Conservation (phyloP, 2,797 vertebrate species). For the Arctocebus calabarensis region DNA sequence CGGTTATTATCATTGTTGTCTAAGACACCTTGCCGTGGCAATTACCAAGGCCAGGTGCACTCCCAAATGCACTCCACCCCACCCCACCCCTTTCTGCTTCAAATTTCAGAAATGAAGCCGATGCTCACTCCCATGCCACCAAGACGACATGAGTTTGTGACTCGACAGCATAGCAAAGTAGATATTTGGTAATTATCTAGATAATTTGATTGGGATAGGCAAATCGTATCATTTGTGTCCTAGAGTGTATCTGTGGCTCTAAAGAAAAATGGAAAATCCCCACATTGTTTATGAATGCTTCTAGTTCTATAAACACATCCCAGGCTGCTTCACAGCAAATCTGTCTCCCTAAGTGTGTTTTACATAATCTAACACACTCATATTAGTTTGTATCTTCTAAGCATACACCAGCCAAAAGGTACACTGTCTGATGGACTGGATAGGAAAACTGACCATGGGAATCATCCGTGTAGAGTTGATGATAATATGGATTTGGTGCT, state of each 20-base stretch:
- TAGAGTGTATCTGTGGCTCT: background rate
- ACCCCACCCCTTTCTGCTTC: constrained; percentile 30
- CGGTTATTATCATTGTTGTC: constrained; percentile 70
- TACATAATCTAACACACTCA: constrained; percentile 45
- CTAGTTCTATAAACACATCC: constrained; percentile 38
- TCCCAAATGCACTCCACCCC: background rate
- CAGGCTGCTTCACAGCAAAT: constrained; percentile 15
- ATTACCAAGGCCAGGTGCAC: constrained; percentile 55
- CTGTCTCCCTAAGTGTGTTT: constrained; percentile 56
- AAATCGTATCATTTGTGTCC: constrained; percentile 23
- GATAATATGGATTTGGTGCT: background rate
- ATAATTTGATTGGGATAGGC: constrained; percentile 12
- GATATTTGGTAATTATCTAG: background rate
- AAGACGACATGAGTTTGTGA: background rate
- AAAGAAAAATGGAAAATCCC: constrained; percentile 37
- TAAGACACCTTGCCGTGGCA: constrained; percentile 64
- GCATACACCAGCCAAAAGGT: background rate
- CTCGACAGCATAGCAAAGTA: background rate
- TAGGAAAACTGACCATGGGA: constrained; percentile 19
- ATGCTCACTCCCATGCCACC: background rate
- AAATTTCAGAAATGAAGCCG: constrained; percentile 44
- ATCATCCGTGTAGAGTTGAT: background rate
- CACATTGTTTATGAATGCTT: background rate
- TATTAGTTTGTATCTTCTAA: constrained; percentile 9
- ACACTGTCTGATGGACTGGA: background rate